phyloP scores from a whole-genome alignment of 1,140 invertebrate genomes.

The Pygmarrhopalites habei region DNA sequence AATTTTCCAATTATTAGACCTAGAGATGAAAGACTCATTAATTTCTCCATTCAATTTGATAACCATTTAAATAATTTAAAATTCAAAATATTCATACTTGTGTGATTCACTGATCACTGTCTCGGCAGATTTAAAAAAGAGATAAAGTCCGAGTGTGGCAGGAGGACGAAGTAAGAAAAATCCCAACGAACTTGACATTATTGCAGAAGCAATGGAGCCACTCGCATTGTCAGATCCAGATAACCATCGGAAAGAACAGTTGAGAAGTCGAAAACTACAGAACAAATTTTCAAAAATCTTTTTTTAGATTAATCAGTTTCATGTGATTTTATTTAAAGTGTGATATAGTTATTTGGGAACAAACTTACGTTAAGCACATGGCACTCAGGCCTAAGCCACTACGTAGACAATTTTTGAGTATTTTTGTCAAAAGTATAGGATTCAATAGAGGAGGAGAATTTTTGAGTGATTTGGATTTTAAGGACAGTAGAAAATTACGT shows the following conservation, averaged over 20 bases:
- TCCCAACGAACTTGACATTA: conserved; percentile 33
- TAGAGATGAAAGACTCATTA: conserved; percentile 20
- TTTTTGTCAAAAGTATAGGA: background rate
- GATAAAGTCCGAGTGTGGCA: conserved; percentile 31
- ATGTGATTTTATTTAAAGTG: no score
- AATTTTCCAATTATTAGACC: conserved; percentile 33
- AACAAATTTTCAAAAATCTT: no score
- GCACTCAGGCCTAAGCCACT: conserved; percentile 33
- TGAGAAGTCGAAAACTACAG: conserved; percentile 35
- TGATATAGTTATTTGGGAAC: no score
- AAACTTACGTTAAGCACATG: conserved; percentile 33
- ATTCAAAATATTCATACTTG: conserved; percentile 14
- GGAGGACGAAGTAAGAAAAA: conserved; percentile 34
- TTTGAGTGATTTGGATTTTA: background rate
- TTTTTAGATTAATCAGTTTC: no score
- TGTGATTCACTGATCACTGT: conserved; percentile 33
- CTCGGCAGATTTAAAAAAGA: conserved; percentile 37
- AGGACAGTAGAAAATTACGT: conserved; percentile 6
- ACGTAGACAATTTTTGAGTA: conserved; percentile 16
- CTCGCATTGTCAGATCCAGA: conserved; percentile 32
- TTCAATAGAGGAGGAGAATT: background rate
- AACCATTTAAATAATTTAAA: background rate
- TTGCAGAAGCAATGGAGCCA: conserved; percentile 28
- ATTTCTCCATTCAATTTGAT: background rate
- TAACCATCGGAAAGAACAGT: conserved; percentile 38